Evolutionary conservation across 2,797 vertebrate genomes (phyloP), one percentile per base, ranked within the genome.

Genomic region (Sebastes melanostomus): DNA sequence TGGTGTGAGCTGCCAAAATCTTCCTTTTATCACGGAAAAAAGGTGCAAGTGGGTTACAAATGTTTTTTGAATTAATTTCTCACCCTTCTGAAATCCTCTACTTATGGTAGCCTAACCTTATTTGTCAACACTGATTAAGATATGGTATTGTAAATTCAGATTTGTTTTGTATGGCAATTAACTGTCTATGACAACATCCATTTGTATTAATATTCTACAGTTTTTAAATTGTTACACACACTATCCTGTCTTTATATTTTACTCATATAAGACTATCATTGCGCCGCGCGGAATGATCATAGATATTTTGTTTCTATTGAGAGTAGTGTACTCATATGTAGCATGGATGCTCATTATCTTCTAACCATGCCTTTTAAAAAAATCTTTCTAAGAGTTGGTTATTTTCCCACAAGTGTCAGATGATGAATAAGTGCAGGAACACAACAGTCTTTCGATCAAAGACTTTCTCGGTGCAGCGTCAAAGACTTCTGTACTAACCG

Each of bases 261-360:
- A 96, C 95, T 96, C 95, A 92, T 95, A 95, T 95, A 96, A 96
- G 98, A 99, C 98, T 94, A 96, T 99, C 98, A 95, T 98, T 99
- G 96, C 97, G 98, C 98, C 97, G 98, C 96, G 98, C 98, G 98
- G 98, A 98, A 98, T 97, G 98, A 98, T 96, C 95, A 94, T 96
- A 96, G 96, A 86, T 82, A 83, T 84, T 87, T 88, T 95, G 96
- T 96, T 96, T 46, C 75, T 96, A 95, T 96, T 96, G 95, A 95
- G 95, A 96, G 96, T 96, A 96, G 96, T 96, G 95, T 96, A 97
- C 96, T 97, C 95, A 92, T 96, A 93, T 96, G 95, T 97, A 97
- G 96, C 96, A 97, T 97, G 97, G 97, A 96, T 95, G 96, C 93
- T 92, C 92, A 96, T 96, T 95, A 88, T 94, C 94, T 94, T 94